Base-by-base conservation (phyloP, 1,140 invertebrate genomes). In the Bombus waltoni region DNA sequence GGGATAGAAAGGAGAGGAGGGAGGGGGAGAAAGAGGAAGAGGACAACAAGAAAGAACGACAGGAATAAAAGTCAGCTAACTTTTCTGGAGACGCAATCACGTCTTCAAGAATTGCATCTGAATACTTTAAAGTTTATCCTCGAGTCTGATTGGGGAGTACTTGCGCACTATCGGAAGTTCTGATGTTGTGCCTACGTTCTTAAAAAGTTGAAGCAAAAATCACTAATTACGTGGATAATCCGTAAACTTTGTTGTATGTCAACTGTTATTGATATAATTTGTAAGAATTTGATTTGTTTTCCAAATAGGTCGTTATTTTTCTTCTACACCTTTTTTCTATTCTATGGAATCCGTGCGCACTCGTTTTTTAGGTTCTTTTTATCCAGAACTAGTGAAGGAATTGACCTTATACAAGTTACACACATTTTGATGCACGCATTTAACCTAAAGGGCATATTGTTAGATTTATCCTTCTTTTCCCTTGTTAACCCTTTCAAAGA, bases 91-190 rank as follows among this genome's bases (percentile, higher is more conserved):
- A 25, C 18, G 22, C n/a, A 38, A 70, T 68, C 44, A 57, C 40
- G 25, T 75, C 2, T 9, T 25, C 32, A n/a, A 38, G 38, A 78
- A 71, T 44, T 57, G 6, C 53, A 28, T 79, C n/a, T 79, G 25
- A 84, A 78, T 70, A 18, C 8, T 70, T 84, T 8, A 78, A 78
- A 84, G 0, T 44, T 78, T 18, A 68, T 3, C n/a, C n/a, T 71
- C 32, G 3, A n/a, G 10, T 62, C 10, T 1, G 11, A n/a, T n/a
- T 62, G 59, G 59, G 28, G 35, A 62, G 40, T 15, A 22, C 1
- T 59, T 42, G 13, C n/a, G 47, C 25, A 53, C 11, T 75, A 28
- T 5, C 10, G 25, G 11, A 42, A 71, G 10, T 40, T 40, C 3
- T 6, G 5, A 13, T 25, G 25, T 74, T 35, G 32, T 62, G 13